Evolutionary conservation across 2,797 vertebrate species (phyloP), one percentile per base, ranked within the genome.

Genomic region (Accipiter superciliosus): DNA sequence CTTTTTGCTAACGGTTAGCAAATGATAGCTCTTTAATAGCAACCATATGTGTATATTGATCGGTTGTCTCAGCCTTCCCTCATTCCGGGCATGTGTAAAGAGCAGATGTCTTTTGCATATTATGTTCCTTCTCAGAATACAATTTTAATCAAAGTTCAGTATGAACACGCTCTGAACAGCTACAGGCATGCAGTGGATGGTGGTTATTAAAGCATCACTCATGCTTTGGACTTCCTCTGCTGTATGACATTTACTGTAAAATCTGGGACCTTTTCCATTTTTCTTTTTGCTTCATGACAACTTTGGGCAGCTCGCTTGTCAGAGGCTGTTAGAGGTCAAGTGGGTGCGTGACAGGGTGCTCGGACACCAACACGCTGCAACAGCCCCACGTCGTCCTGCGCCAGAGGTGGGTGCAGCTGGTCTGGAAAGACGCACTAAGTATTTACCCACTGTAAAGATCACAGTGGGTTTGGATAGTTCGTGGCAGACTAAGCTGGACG

Each of bases 11-110:
- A 73, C 4, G 8, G 45, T 94, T 92, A 90, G 73, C 59, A 70
- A 90, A 59, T 45, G 62, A 19, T 71, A 93, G 49, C 73, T 84
- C n/a, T 83, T 94, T 82, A 90, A 89, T 67, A 82, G 44, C 73
- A 94, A 66, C 70, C 77, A 63, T 52, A 44, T 90, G 69, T 77
- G 50, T 77, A 24, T 80, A 15, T 53, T 67, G 88, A 90, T 92
- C 4, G 0, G 80, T 71, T 74, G 53, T 55, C 37, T 85, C 55
- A 73, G 39, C 63, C 73, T 92, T 72, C 40, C 19, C 37, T 80
- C 77, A 28, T 45, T 84, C 66, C 80, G 52, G 61, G 42, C 25
- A 15, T 53, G 70, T 81, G 83, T 70, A 24, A 73, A 66, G 62
- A 91, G 70, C 90, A 88, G 87, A 55, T 84, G 70, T 89, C 50